Conservation (phyloP, 2,888 invertebrate genomes). For the Suillia variegata region DNA sequence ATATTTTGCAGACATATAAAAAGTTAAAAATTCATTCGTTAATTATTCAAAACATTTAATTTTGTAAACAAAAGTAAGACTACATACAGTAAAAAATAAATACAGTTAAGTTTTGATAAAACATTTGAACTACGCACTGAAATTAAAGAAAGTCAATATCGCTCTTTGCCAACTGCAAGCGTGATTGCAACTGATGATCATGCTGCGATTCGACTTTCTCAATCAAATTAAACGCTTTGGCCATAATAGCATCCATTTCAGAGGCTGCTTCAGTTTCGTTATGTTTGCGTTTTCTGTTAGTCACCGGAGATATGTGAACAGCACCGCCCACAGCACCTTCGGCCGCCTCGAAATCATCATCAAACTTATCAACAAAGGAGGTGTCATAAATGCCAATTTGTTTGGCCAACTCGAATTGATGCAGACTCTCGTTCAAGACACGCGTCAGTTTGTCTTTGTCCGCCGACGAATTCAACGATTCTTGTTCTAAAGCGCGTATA, state of each 20-base stretch:
- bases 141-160: too few species aligned
- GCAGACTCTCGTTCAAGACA: slow-evolving; percentile 36
- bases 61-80: too few species aligned
- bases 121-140: background rate
- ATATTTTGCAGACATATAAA: too few species aligned
- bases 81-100: background rate
- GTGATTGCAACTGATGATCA: background rate
- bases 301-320: too few species aligned
- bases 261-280: too few species aligned
- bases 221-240: background rate
- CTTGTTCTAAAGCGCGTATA: slow-evolving; percentile 24
- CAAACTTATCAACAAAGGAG: background rate
- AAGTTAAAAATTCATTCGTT: too few species aligned
- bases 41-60: too few species aligned
- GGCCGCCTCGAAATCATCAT: background rate
- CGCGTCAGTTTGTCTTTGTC: slow-evolving; percentile 29
- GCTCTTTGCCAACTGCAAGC: background rate
- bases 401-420: slow-evolving; percentile 35
- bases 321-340: background rate
- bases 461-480: background rate
- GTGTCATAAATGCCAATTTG: background rate
- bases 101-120: background rate
- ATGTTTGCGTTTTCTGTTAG: background rate
- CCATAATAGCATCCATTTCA: background rate
- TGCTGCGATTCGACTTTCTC: background rate